Evolutionary conservation across 2,113 vertebrate species (phyloP), one percentile per base, ranked within the genome.

Genomic region (Istiophorus platypterus): DNA sequence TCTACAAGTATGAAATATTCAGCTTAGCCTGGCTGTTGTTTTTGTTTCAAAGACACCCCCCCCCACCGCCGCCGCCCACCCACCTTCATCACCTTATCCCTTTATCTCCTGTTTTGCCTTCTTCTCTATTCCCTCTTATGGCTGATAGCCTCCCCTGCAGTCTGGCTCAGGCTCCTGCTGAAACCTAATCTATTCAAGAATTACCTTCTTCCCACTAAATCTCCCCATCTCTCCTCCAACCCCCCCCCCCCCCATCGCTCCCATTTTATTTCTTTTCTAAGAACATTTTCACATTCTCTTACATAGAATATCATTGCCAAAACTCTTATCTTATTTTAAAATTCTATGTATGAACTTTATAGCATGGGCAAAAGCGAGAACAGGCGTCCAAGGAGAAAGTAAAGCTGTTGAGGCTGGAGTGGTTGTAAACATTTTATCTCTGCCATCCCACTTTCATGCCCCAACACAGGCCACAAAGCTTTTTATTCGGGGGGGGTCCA

Each of bases 1-100:
- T 80, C 66, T 66, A 71, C 68, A 59, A 37, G 27, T 5, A 73
- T 76, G 4, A 76, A 81, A 82, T 51, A 84, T 78, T 87, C 56
- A 88, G 66, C 77, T 74, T 24, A 45, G 51, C 62, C 39, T 27
- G 26, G 1, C 49, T 79, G 39, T 58, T 70, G 4, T 74, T 69
- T 76, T 41, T 27, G 20, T 63, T 71, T 26, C n/a, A 29, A 47
- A 47, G 41, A 29, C 24, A 68, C 67, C 59, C 31, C 67, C 79
- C 65, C 12, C 49, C 37, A 80, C 63, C 49, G 45, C 52, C 56
- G 3, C 61, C 57, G 11, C 18, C 67, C 45, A n/a, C n/a, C n/a
- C n/a, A n/a, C n/a, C n/a, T n/a, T n/a, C n/a, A n/a, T n/a, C n/a
- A n/a, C n/a, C n/a, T n/a, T n/a, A n/a, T n/a, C n/a, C n/a, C n/a